Base-by-base conservation (phyloP, 53 echinoderm and acorn worm genomes). In the Holothuria leucospilota region DNA sequence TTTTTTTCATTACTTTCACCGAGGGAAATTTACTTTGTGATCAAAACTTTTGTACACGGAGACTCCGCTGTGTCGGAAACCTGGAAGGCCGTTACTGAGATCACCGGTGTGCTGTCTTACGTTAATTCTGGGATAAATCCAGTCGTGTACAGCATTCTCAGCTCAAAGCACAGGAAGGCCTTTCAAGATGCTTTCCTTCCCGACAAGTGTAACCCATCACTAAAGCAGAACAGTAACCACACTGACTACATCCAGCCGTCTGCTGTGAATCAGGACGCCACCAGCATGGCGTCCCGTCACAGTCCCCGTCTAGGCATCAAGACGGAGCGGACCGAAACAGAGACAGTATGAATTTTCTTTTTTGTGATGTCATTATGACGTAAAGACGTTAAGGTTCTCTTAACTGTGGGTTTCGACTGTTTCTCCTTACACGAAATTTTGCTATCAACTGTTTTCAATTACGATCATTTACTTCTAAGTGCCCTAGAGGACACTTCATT, bases 91-190 rank as follows among this genome's bases (percentile, higher is more conserved):
- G 13, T 83, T 23, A 51, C 15, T 23, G 84, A 83, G 62, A 67
- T 83, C 41, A 49, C 65, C 6, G 15, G 51, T 39, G 20, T 41
- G 4, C 30, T 83, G 10, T 66, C 84, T 25, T 83, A 83, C 29
- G 63, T 83, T 49, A 83, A 83, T 83, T 64, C 82, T 63, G 63
- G 82, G 9, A 82, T 82, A 14, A 82, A 82, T 20, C 82, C 82
- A 39, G 63, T 82, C 8, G 65, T 82, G 16, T 82, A 82, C 82
- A 82, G 82, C 62, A 65, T 82, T 21, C 63, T 82, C 20, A 82
- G 82, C 29, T 82, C 82, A 20, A 62, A 65, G 23, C 65, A 82
- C 29, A n/a, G 82, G n/a, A 82, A 82, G 38, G 82, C 82, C 24
- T 82, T 83, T 39, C 84, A 66, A 52, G 84, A 83, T 51, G 66